Percentiles rank a stretch among this genome's conserved stretches.
These are phyloP conservation scores for Lasioglossum lativentre DNA, from an alignment of 2,888 invertebrate genomes.

Conservation along the genomic window DNA sequence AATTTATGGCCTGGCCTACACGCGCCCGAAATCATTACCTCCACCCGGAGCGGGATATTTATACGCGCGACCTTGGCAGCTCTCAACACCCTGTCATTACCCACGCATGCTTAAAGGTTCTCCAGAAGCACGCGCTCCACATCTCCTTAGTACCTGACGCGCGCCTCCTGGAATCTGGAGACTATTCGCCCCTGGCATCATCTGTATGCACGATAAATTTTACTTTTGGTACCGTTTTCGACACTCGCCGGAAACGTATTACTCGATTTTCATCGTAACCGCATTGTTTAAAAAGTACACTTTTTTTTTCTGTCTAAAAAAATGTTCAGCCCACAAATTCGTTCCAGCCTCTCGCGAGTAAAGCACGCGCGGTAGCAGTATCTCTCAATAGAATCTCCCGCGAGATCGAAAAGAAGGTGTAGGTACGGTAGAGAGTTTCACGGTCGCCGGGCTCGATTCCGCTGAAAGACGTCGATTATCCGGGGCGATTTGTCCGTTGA, in stretches of 20 bases:
- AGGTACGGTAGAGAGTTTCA: neutral
- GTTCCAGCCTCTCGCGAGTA: neutral
- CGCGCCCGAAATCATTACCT: constrained; percentile 80
- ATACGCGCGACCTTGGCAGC: constrained; percentile 70
- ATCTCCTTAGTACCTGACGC: constrained; percentile 1
- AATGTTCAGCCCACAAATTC: neutral
- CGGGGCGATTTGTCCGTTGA: constrained; percentile 58
- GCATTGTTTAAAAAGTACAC: too few species aligned
- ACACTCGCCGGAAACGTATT: too few species aligned
- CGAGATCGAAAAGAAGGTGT: neutral
- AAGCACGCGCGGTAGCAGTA: neutral
- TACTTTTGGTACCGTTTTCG: neutral
- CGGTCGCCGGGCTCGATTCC: constrained; percentile 16
- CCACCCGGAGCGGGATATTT: constrained; percentile 67
- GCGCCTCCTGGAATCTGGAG: constrained; percentile 18
- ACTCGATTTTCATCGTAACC: too few species aligned
- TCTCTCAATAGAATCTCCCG: neutral
- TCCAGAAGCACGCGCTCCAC: constrained; percentile 44
- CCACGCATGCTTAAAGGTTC: constrained; percentile 56
- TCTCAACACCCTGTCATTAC: constrained; percentile 72
- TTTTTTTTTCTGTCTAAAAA: too few species aligned
- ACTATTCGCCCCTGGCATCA: neutral
- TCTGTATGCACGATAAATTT: neutral
- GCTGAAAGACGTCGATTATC: constrained; percentile 40
- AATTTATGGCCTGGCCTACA: constrained; percentile 80